These are phyloP conservation scores for Notolabrus celidotus DNA, from an alignment of 2,797 vertebrate genomes.

Conservation along the genomic window DNA sequence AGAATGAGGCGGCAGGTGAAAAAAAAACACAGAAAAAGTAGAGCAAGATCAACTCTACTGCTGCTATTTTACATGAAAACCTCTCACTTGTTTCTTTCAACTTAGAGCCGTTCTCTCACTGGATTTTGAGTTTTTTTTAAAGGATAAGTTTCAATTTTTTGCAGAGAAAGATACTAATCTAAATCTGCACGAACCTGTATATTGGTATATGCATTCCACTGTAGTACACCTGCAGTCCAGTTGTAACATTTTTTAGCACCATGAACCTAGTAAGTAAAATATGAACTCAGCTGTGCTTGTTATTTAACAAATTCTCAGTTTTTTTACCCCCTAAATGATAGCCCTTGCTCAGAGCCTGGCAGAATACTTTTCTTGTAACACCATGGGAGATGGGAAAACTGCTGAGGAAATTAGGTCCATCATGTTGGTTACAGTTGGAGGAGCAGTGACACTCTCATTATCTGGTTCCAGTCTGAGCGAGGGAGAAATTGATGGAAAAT, in stretches of 20 bases:
- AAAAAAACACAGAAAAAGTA: conserved; percentile 26
- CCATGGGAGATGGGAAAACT: conserved; percentile 43
- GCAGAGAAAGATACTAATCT: neutral
- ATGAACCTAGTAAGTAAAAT: conserved; percentile 5
- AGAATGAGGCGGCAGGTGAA: neutral
- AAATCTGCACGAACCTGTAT: conserved; percentile 1
- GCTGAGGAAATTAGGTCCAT: conserved; percentile 60
- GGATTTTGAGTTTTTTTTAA: conserved; percentile 3
- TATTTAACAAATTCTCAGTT: neutral
- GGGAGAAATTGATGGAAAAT: conserved; percentile 48
- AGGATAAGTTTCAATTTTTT: neutral
- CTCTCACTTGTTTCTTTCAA: conserved; percentile 10
- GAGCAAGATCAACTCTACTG: conserved; percentile 46
- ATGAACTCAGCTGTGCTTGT: neutral
- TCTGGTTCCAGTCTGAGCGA: conserved; percentile 34
- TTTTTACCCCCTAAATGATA: conserved; percentile 26
- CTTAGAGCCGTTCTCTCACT: conserved; percentile 21
- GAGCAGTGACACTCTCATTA: conserved; percentile 68
- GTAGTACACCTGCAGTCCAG: neutral
- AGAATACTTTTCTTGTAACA: conserved; percentile 36
- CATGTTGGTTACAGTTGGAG: conserved; percentile 65
- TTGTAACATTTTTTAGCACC: too few relatives aligned
- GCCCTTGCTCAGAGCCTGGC: conserved; percentile 6
- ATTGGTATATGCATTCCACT: neutral
- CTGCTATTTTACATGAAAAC: conserved; percentile 5